Percentiles rank a stretch among this genome's conserved stretches.
These are phyloP conservation scores for Belonocnema kinseyi DNA, from an alignment of 1,140 invertebrate genomes.

Conservation along the genomic window DNA sequence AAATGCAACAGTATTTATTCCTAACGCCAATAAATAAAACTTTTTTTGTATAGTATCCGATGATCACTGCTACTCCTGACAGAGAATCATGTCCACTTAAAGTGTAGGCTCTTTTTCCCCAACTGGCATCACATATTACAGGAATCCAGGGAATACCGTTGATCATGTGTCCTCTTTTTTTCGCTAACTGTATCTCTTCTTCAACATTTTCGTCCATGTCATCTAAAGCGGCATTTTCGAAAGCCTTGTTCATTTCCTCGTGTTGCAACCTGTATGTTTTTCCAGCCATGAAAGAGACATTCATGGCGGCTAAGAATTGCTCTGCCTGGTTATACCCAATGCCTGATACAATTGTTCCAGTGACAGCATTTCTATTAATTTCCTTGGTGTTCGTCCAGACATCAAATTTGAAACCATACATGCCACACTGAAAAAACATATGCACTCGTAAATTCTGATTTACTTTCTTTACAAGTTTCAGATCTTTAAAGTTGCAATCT, in stretches of 20 bases:
- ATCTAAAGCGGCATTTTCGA: slow-evolving; percentile 40
- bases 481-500: background rate
- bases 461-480: background rate
- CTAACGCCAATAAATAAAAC: slow-evolving; percentile 63
- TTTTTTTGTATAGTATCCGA: slow-evolving; percentile 58
- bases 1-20: slow-evolving; percentile 64
- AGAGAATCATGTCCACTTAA: slow-evolving; percentile 56
- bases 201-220: slow-evolving; percentile 51
- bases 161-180: slow-evolving; percentile 54
- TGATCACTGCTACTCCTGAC: slow-evolving; percentile 59
- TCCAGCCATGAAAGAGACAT: slow-evolving; percentile 44
- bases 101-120: slow-evolving; percentile 60
- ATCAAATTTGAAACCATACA: background rate
- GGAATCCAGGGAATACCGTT: slow-evolving; percentile 62
- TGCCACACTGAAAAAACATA: background rate
- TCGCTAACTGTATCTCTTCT: slow-evolving; percentile 56
- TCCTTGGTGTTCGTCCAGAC: background rate
- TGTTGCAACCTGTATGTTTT: slow-evolving; percentile 42
- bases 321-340: slow-evolving; percentile 21
- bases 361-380: slow-evolving; percentile 9
- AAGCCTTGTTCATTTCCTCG: slow-evolving; percentile 40
- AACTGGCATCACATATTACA: slow-evolving; percentile 62
- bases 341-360: slow-evolving; percentile 8
- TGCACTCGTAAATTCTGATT: background rate
- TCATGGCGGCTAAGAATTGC: slow-evolving; percentile 18